Percentiles rank a stretch among this genome's conserved stretches.
These are phyloP conservation scores for Cheilinus undulatus DNA, from an alignment of 2,113 vertebrate species.

Conservation along the genomic window DNA sequence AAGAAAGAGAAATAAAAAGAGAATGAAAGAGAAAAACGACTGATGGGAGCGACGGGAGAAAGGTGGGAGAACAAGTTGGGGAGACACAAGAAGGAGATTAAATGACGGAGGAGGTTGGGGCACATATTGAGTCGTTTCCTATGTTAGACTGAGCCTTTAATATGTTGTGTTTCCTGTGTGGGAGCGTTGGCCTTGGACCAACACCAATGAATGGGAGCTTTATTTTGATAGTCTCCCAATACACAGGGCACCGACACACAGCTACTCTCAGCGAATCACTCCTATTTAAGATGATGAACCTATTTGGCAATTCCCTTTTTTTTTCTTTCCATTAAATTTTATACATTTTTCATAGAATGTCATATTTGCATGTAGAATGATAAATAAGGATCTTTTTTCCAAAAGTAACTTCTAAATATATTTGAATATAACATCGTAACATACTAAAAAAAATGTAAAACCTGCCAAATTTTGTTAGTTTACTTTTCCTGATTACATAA, in stretches of 20 bases:
- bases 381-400: background rate
- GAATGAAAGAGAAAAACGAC: slow-evolving; percentile 25
- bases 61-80: slow-evolving; percentile 20
- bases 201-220: slow-evolving; percentile 45
- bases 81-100: slow-evolving; percentile 24
- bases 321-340: too few relatives aligned
- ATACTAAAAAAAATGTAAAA: too few relatives aligned
- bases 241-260: slow-evolving; percentile 16
- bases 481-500: too few relatives aligned
- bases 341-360: too few relatives aligned
- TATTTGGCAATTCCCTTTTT: background rate
- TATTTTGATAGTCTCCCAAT: slow-evolving; percentile 53
- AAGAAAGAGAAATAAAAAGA: slow-evolving; percentile 25
- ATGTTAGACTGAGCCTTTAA: slow-evolving; percentile 19
- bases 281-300: background rate
- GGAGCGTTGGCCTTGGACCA: slow-evolving; percentile 27
- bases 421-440: too few relatives aligned
- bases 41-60: slow-evolving; percentile 18
- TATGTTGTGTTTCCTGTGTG: slow-evolving; percentile 58
- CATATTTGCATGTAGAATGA: background rate
- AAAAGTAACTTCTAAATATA: too few relatives aligned
- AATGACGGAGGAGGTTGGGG: slow-evolving; percentile 55
- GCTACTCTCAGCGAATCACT: slow-evolving; percentile 16
- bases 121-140: slow-evolving; percentile 54
- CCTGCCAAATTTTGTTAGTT: too few relatives aligned